phyloP scores from a whole-genome alignment of 2,888 invertebrate genomes.

The Anaspis maculata region DNA sequence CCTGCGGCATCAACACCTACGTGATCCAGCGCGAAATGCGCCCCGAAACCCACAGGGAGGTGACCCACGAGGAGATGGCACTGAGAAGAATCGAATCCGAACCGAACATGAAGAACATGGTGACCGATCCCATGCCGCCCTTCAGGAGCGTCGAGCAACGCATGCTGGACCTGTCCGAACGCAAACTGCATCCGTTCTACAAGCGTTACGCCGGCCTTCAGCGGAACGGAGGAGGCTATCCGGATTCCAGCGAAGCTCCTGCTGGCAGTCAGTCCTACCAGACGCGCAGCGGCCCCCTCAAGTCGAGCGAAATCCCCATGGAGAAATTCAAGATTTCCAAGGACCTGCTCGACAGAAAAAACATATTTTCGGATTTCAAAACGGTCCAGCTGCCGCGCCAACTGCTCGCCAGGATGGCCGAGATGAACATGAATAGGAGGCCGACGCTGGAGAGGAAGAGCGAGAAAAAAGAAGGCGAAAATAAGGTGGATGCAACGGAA shows the following conservation, averaged over 20 bases:
- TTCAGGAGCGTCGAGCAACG: conserved; percentile 30
- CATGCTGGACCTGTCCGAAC: conserved; percentile 30
- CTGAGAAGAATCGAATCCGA: conserved; percentile 30
- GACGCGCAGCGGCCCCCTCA: conserved; percentile 26
- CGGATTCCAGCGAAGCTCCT: conserved; percentile 1
- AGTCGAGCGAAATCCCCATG: conserved; percentile 27
- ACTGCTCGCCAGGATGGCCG: conserved; percentile 27
- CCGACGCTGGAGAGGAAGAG: conserved; percentile 15
- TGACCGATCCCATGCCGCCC: conserved; percentile 31
- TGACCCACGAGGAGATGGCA: conserved; percentile 21
- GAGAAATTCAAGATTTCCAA: conserved; percentile 28
- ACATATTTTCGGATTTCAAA: conserved; percentile 32
- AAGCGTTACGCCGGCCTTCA: conserved; percentile 24
- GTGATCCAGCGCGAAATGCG: conserved; percentile 29
- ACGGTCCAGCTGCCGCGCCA: conserved; percentile 31
- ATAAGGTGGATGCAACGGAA: background rate
- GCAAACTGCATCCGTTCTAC: conserved; percentile 34
- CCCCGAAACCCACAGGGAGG: conserved; percentile 12
- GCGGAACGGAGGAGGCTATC: conserved; percentile 5
- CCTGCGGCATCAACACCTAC: conserved; percentile 31
- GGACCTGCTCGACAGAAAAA: conserved; percentile 32
- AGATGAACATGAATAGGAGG: conserved; percentile 25
- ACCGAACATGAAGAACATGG: conserved; percentile 25
- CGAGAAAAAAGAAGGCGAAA: background rate
- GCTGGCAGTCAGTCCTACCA: conserved; percentile 15